Evolutionary conservation across 92 coral and sea anemone species (phyloP), one percentile per base, ranked within the genome.

Genomic region (Actinernus sp.): DNA sequence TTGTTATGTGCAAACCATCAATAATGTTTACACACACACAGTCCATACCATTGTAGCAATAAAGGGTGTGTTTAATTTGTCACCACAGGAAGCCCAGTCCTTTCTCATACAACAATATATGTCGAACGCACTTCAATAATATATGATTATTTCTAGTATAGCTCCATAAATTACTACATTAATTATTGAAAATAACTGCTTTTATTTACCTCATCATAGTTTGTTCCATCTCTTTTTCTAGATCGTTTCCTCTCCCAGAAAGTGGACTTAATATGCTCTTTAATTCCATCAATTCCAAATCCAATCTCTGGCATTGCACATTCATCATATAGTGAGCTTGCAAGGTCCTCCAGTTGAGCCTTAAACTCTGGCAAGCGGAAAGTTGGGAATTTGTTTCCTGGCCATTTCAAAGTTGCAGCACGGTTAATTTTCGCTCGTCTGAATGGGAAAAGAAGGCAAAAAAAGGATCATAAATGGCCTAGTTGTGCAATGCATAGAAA

Each of bases 231-330:
- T 49, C 55, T 49, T 49, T 49, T 49, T 32, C 27, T 29, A 23
- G 55, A 49, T 32, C 27, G 24, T 49, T 49, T 49, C 29, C 55
- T 20, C 55, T 49, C 55, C 28, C 55, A 49, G 55, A 49, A 49
- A 23, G 55, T 49, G 24, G 55, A 29, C 55, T 49, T 49, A n/a
- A 49, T 49, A 32, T 49, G 55, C 55, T 49, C 55, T 49, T 49
- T 49, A 49, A 49, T 49, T 49, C 29, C 29, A 7, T 49, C 55
- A n/a, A 49, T 23, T 23, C 55, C 55, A 49, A 49, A 49, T 11
- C 55, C 55, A 23, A 49, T 49, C 27, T 49, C 55, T 49, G 55
- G 55, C 55, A 49, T 49, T 49, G 55, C 24, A 32, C 55, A 49
- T 20, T 49, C 55, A 29, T 49, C 55, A 29, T 23, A 49, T 9